Conservation (phyloP, 2,797 vertebrate genomes). For the Pseudochromis fuscus region DNA sequence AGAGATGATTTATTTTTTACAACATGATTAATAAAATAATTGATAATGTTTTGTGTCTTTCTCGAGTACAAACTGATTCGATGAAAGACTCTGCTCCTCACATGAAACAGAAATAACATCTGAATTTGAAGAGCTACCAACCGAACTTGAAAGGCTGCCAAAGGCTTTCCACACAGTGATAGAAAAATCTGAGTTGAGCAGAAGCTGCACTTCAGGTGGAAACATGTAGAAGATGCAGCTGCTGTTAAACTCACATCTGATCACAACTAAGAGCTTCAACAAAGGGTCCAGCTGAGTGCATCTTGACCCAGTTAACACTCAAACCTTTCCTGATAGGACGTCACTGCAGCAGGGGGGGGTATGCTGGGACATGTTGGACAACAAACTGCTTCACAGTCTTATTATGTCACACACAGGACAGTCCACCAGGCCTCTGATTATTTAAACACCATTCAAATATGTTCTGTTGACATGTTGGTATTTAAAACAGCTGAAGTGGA, state of each 20-base stretch:
- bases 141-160: constrained; percentile 11
- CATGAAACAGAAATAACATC: constrained; percentile 1
- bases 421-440: background rate
- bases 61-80: too few species aligned
- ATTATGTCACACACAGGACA: background rate
- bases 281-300: too few species aligned
- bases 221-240: background rate
- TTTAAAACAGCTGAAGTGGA: constrained; percentile 8
- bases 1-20: too few species aligned
- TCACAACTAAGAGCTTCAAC: too few species aligned
- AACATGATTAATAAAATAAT: too few species aligned
- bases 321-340: too few species aligned
- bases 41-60: too few species aligned
- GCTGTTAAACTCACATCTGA: background rate
- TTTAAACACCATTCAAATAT: background rate
- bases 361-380: too few species aligned
- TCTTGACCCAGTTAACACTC: too few species aligned
- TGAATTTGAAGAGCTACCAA: background rate
- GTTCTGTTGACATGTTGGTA: constrained; percentile 16
- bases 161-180: background rate
- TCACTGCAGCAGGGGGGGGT: background rate
- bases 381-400: background rate
- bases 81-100: background rate
- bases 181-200: background rate
- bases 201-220: background rate